These are phyloP conservation scores for Biston betularia DNA, from an alignment of 2,888 invertebrate species.

Conservation along the genomic window DNA sequence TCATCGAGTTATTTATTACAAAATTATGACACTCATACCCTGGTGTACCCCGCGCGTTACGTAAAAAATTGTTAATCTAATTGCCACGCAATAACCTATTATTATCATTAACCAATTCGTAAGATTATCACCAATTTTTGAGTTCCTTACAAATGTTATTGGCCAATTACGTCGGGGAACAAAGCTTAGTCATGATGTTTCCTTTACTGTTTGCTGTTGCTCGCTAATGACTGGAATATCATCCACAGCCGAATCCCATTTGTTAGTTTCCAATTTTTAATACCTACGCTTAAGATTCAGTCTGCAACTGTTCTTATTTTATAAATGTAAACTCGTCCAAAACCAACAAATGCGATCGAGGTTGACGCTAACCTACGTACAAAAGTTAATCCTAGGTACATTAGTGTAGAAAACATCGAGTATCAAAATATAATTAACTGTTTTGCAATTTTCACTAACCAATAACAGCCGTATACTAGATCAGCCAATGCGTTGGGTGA, in stretches of 20 bases:
- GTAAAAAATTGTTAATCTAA: conserved; percentile 72
- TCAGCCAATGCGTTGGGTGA: conserved; percentile 81
- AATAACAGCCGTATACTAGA: conserved; percentile 85
- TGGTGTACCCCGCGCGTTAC: conserved; percentile 85
- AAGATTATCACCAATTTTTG: conserved; percentile 76
- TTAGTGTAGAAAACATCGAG: conserved; percentile 84
- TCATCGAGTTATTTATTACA: conserved; percentile 61
- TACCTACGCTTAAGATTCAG: conserved; percentile 37
- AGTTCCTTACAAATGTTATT: conserved; percentile 53
- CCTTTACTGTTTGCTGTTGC: conserved; percentile 42
- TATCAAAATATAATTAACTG: conserved; percentile 86
- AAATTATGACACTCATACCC: conserved; percentile 86
- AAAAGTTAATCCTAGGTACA: conserved; percentile 73
- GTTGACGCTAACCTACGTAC: conserved; percentile 70
- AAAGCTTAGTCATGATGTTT: conserved; percentile 35
- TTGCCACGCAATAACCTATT: conserved; percentile 78
- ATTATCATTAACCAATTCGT: conserved; percentile 83
- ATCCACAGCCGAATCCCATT: conserved; percentile 67
- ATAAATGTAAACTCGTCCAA: conserved; percentile 52
- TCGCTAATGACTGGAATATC: conserved; percentile 54
- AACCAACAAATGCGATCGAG: conserved; percentile 73
- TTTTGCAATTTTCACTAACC: conserved; percentile 83
- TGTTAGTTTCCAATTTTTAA: conserved; percentile 52
- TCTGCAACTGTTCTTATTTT: conserved; percentile 34
- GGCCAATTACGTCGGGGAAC: conserved; percentile 34